Percentiles rank a stretch among this genome's conserved stretches.
These are phyloP conservation scores for Dasysyrphus albostriatus DNA, from an alignment of 2,888 invertebrate genomes.

Conservation along the genomic window DNA sequence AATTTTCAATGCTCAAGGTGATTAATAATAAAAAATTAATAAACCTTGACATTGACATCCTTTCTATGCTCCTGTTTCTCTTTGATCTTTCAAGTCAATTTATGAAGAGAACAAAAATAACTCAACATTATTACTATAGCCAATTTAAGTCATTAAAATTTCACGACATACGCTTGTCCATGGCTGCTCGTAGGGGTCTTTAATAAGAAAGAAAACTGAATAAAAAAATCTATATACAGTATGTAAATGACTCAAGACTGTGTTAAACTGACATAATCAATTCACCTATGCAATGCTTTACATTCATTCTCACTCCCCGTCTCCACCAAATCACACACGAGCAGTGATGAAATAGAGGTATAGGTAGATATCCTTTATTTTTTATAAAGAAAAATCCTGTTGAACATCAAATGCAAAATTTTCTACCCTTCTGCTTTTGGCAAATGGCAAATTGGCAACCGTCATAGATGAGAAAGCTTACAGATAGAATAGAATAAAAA, in stretches of 20 bases:
- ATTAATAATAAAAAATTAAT: too few relatives aligned
- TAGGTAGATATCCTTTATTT: not conserved
- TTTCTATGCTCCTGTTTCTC: not conserved
- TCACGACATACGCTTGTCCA: conserved; percentile 8
- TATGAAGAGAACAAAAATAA: not conserved
- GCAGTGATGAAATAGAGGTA: not conserved
- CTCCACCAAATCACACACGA: not conserved
- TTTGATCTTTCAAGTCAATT: not conserved
- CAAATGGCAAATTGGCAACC: conserved; percentile 58
- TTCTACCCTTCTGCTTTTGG: conserved; percentile 61
- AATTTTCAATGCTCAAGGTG: too few relatives aligned
- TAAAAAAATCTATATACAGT: not conserved
- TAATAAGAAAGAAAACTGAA: not conserved
- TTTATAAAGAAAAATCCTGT: conserved; percentile 30
- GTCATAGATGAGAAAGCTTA: conserved; percentile 59
- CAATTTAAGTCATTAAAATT: conserved; percentile 45
- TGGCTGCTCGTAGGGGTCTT: conserved; percentile 5
- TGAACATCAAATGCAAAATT: conserved; percentile 66
- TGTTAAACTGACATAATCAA: conserved; percentile 57
- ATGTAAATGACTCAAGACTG: conserved; percentile 7
- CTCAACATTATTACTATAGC: conserved; percentile 32
- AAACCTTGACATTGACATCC: too few relatives aligned
- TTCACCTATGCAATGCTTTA: conserved; percentile 43
- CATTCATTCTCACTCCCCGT: conserved; percentile 4
- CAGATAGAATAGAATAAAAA: not conserved